These are phyloP conservation scores for Enteromius argenteus DNA, from an alignment of 2,797 vertebrate species.

Conservation along the genomic window DNA sequence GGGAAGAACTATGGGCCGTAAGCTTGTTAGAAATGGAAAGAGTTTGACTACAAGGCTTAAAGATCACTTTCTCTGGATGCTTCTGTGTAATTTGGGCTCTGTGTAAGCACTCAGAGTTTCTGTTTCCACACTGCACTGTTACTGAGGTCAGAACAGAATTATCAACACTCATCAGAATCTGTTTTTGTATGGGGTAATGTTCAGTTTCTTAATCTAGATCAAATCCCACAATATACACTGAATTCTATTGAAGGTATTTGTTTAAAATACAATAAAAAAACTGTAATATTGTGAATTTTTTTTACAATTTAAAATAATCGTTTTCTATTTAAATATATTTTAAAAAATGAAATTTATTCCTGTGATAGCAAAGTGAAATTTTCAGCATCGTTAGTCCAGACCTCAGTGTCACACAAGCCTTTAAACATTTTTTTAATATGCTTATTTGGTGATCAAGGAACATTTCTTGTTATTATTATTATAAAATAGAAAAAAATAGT, in stretches of 20 bases:
- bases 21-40: constrained; percentile 59
- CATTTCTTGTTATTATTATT: background rate
- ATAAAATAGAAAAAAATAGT: background rate
- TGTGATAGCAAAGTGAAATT: background rate
- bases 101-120: constrained; percentile 44
- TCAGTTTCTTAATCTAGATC: background rate
- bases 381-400: background rate
- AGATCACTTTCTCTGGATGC: constrained; percentile 43
- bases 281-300: background rate
- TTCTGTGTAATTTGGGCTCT: constrained; percentile 47
- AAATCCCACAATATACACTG: background rate
- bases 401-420: background rate
- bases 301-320: background rate
- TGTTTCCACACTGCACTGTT: constrained; percentile 4
- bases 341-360: background rate
- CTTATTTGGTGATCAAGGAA: background rate
- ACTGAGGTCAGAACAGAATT: constrained; percentile 10
- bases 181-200: background rate
- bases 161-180: background rate
- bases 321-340: background rate
- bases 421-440: background rate
- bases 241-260: no score
- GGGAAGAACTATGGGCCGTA: constrained; percentile 54
- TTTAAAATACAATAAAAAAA: background rate
- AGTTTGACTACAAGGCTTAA: constrained; percentile 59